Evolutionary conservation across 2,888 invertebrate species (phyloP), one percentile per base, ranked within the genome.

Genomic region (Balanococcus diminutus): DNA sequence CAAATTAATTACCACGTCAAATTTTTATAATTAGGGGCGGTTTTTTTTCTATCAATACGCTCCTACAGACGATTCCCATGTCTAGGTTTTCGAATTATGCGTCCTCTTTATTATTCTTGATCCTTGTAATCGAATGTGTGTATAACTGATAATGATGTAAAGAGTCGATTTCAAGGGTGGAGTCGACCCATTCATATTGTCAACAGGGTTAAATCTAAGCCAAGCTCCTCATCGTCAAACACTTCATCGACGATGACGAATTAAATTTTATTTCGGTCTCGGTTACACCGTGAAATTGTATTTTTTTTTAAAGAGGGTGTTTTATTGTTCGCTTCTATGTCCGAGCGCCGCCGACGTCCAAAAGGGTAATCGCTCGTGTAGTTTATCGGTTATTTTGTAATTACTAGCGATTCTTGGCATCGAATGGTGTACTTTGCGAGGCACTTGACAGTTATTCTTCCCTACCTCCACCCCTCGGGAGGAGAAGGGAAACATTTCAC

Each of bases 141-240:
- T 31, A 16, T 42, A 42, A 28, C 25, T 31, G 72, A 14, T 31
- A 72, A 72, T 31, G 72, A 72, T 72, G 25, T 25, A 14, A n/a
- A 72, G 25, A 72, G 72, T 72, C 72, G 72, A 72, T 72, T 72
- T 72, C 72, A 72, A 31, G 72, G 72, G 72, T 72, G 72, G 42
- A 42, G 31, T 31, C 72, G 31, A 3, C 14, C 72, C 42, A 42
- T 42, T 42, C 42, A 42, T 9, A 42, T 42, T 42, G 42, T 42
- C 42, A 42, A 42, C 42, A 42, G 42, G 42, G 42, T 42, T 42
- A 42, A 42, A 42, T 42, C 42, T 16, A 42, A 11, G 42, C 42
- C 2, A 42, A 11, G 42, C 31, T 16, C 25, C 16, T 25, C 25
- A 31, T 19, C 25, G 72, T 19, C 28, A 25, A 22, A 22, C 3